Base-by-base conservation (phyloP, 2,113 vertebrate species). In the Atherinomorus stipes region DNA sequence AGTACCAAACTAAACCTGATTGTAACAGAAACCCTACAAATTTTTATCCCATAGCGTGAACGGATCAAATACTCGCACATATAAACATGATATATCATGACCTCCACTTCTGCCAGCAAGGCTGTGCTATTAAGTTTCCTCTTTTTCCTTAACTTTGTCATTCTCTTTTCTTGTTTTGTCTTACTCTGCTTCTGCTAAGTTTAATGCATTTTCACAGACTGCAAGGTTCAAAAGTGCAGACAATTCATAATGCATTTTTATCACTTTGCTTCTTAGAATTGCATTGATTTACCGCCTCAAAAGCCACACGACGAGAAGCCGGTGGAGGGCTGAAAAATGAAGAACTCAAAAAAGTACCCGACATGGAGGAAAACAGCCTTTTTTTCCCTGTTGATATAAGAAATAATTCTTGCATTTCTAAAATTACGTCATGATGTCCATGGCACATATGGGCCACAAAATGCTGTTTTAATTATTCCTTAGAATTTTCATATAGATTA, bases 221-320 rank as follows among this genome's bases (percentile, higher is more conserved):
- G 37, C 11, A 28, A 63, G 75, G 86, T 88, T 86, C 82, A 87
- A 83, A 88, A 88, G 82, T 89, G 83, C 81, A 85, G 56, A 44
- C 45, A 11, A 78, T 77, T 89, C 50, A 83, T 80, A 83, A 80
- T 80, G 64, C 81, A 88, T 89, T 85, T 88, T 86, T 88, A 89
- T 89, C 76, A 86, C 79, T 82, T 84, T 85, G 51, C 80, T 90
- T 83, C 64, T 78, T 76, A 54, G 76, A 89, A 81, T 52, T 63
- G 64, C 80, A 88, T 85, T 79, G 51, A 85, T 84, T 85, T 89
- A 52, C 23, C 0, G 28, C 54, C 63, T 78, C 51, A 68, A 74
- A 70, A 71, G 58, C 23, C 45, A 34, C 22, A 74, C 64, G 49
- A 72, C 12, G 4, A 4, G 15, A 60, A 40, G 25, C 11, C 18